Conservation (phyloP, 2,888 invertebrate species). For the Thereva unica region DNA sequence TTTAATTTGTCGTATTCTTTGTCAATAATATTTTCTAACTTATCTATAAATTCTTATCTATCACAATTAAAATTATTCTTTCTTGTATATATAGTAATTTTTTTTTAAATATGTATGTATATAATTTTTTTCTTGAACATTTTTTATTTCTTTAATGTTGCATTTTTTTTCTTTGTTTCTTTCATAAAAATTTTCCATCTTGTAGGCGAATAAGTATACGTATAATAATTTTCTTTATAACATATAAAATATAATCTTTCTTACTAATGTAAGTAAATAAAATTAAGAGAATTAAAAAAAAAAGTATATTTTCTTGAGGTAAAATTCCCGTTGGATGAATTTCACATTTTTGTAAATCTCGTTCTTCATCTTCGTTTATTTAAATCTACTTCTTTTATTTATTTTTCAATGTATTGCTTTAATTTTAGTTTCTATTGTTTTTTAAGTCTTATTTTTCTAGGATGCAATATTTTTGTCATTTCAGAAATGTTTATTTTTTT, state of each 20-base stretch:
- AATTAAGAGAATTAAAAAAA: neutral
- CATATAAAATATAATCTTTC: conserved; percentile 8
- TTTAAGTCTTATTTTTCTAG: no score
- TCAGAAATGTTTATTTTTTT: neutral
- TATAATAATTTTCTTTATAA: no score
- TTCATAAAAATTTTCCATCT: no score
- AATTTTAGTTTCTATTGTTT: conserved; percentile 11
- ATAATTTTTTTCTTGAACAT: conserved; percentile 2
- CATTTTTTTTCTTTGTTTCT: neutral
- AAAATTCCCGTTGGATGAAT: conserved; percentile 9
- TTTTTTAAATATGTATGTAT: conserved; percentile 6
- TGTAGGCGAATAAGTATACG: no score
- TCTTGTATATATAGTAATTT: neutral
- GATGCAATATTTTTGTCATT: no score
- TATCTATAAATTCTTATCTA: conserved; percentile 35
- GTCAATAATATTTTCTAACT: conserved; percentile 25
- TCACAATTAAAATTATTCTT: conserved; percentile 34
- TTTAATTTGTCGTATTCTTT: conserved; percentile 5
- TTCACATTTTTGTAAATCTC: conserved; percentile 5
- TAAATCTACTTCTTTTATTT: conserved; percentile 14
- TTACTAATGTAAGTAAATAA: neutral
- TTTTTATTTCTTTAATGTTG: neutral
- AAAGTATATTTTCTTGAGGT: neutral
- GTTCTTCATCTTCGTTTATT: conserved; percentile 11
- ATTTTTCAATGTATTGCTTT: conserved; percentile 22